These are phyloP conservation scores for Mormyrus hasselquistii DNA, from an alignment of 2,797 vertebrate genomes.

Conservation along the genomic window DNA sequence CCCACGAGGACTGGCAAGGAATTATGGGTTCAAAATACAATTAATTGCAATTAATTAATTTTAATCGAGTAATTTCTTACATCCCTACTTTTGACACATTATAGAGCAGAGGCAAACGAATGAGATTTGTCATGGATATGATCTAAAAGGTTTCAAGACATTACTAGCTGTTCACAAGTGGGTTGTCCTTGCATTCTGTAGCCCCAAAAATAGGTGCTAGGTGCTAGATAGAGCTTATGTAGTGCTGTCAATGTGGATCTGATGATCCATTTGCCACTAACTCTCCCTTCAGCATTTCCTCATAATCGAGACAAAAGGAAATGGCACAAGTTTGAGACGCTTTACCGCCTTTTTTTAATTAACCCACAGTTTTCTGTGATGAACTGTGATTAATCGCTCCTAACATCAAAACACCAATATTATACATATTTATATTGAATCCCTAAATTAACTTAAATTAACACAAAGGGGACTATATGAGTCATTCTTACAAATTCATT, in stretches of 20 bases:
- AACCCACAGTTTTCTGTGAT: background rate
- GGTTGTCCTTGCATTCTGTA: background rate
- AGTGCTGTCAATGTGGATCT: background rate
- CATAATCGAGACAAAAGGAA: background rate
- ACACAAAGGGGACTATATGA: background rate
- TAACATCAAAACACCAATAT: background rate
- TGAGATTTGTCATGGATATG: background rate
- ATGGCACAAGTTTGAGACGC: background rate
- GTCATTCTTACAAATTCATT: background rate
- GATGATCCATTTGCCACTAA: background rate
- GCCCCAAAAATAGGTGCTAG: background rate
- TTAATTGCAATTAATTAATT: no score
- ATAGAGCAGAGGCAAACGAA: background rate
- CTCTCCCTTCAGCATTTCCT: background rate
- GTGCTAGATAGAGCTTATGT: background rate
- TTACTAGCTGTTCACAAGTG: background rate
- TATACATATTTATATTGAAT: background rate
- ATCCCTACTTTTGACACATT: background rate
- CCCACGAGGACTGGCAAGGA: no score
- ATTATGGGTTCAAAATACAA: no score
- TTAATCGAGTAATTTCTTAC: no score
- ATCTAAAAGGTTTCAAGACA: background rate
- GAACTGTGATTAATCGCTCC: background rate
- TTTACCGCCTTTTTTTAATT: background rate
- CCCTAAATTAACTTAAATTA: background rate